Evolutionary conservation across 2,797 vertebrate genomes (phyloP).

Genomic region (Bothrops alternatus): DNA sequence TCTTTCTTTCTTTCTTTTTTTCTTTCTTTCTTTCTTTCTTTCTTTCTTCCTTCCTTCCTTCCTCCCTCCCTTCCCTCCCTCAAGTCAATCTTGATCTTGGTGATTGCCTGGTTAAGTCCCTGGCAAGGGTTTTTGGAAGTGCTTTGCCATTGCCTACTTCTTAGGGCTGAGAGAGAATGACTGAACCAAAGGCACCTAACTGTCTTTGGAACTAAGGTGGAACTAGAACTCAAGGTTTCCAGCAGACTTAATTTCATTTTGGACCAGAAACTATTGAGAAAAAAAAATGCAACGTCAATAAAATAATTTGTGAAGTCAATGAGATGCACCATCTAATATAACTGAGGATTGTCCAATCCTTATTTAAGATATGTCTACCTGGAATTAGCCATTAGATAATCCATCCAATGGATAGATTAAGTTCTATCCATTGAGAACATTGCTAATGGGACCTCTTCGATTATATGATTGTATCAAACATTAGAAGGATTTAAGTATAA

Average conservation of each 20-base stretch:
- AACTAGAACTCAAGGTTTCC: neutral
- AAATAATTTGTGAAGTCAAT: neutral
- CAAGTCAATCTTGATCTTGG: neutral
- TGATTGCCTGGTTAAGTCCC: neutral
- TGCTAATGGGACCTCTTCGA: too few species aligned
- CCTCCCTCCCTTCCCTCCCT: neutral
- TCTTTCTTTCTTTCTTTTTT: too few species aligned
- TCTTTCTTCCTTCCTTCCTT: neutral
- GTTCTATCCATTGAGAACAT: neutral
- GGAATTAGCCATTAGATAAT: neutral
- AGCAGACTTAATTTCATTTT: neutral
- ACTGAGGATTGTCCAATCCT: neutral
- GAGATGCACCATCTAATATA: neutral
- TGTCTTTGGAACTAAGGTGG: neutral
- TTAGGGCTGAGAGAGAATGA: neutral
- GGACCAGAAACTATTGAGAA: neutral
- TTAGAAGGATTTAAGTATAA: neutral
- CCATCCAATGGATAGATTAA: too few species aligned
- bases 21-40: fast-evolving
- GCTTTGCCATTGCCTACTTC: neutral
- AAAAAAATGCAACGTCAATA: neutral
- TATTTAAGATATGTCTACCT: neutral
- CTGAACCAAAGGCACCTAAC: neutral
- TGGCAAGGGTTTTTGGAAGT: neutral
- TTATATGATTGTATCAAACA: neutral